Base-by-base conservation (phyloP, 2,888 invertebrate genomes). In the Leucoma salicis region DNA sequence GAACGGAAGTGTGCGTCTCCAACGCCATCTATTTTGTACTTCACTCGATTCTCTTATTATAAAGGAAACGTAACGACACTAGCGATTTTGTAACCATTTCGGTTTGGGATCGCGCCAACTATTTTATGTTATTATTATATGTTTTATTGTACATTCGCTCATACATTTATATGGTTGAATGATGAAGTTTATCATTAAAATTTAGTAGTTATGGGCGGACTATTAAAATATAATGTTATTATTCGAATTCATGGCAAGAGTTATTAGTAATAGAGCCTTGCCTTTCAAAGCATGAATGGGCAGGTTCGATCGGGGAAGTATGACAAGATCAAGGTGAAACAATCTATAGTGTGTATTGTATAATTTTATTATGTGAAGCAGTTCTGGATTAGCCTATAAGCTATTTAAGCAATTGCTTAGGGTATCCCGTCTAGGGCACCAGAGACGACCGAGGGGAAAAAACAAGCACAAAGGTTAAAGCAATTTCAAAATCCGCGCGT, bases 21-120 rank as follows among this genome's bases (percentile, higher is more conserved):
- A 80, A 66, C 80, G 80, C 84, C 88, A 86, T 88, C 86, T 84
- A 88, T 85, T 78, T 78, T 68, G 66, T 72, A 69, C 74, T 73
- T 73, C 74, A 72, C 61, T 71, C 73, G 57, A 72, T 86, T 70
- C 78, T 86, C 85, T 86, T 85, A 80, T 87, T 87, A 80, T 80
- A 82, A 70, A 84, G 85, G 86, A 86, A 87, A 71, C 75, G 74
- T 66, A 72, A 75, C 66, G 73, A 78, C 77, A 81, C 68, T 72
- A 62, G 70, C 69, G 75, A 81, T 84, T 85, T 83, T 84, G 84
- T 80, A 78, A 79, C 82, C 77, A 75, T 78, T 74, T 72, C 66
- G 73, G 78, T 72, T 86, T 88, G 84, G 87, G 74, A 46, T 43
- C 35, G 54, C 61, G 85, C 87, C 87, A 87, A 87, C 66, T 82